Evolutionary conservation across 2,888 invertebrate species (phyloP), one percentile per base, ranked within the genome.

Genomic region (Melieria omissa): DNA sequence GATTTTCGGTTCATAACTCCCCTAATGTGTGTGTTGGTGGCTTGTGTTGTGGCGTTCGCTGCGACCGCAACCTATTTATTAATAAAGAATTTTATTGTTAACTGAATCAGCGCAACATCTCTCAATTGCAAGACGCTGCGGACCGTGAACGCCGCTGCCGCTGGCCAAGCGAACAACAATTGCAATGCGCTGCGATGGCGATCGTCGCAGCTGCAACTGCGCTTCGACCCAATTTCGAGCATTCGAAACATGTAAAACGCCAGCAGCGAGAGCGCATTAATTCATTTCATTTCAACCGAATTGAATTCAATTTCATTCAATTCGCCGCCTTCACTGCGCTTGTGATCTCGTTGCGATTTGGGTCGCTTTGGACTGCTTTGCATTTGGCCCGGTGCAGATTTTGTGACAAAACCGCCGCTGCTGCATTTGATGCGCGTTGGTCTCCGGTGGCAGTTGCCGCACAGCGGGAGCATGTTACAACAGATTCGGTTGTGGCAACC

Each of bases 251-350:
- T n/a, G n/a, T n/a, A n/a, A n/a, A n/a, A n/a, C 45, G 71, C 71
- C 70, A 74, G 72, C 71, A 72, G 76, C 73, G 73, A 74, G 74
- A 64, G 73, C 73, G 73, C 75, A 76, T 76, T 76, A 76, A 76
- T 76, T 76, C 75, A 75, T 74, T 73, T 69, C 73, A 71, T 73
- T 75, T 61, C 70, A 67, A 62, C 29, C 16, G 9, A 16, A 47
- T 62, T 58, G 57, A 12, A 1, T 49, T 72, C 29, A 29, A 29
- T 29, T 29, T 29, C 29, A 29, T 29, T 29, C 29, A 29, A 29
- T 29, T 29, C 29, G 29, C 2, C 29, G 29, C 29, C 29, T 29
- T 29, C 29, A 3, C 29, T 29, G 29, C 29, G 29, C 29, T 65
- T 63, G n/a, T 49, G 49, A 45, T 55, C 57, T 44, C 70, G 73